These are phyloP conservation scores for Cavia aperea DNA, from an alignment of 2,113 vertebrate genomes.

Conservation along the genomic window DNA sequence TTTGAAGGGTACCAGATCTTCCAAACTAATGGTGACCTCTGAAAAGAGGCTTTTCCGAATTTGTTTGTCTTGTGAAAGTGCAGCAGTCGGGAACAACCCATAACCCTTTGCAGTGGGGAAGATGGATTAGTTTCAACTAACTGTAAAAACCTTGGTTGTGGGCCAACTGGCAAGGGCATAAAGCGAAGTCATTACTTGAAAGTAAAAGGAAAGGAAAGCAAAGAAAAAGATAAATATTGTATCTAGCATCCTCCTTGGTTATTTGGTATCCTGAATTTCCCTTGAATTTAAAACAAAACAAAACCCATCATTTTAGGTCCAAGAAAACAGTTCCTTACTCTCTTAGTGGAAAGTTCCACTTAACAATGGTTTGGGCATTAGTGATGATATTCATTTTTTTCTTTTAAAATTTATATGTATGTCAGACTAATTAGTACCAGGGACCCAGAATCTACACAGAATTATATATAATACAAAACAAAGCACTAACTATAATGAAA, in stretches of 20 bases:
- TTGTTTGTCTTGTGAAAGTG: conserved; percentile 51
- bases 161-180: conserved; percentile 50
- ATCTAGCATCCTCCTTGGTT: conserved; percentile 40
- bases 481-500: conserved; percentile 30
- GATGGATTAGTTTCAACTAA: conserved; percentile 44
- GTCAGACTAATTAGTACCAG: conserved; percentile 26
- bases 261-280: conserved; percentile 24
- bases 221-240: conserved; percentile 60
- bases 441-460: neutral
- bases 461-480: neutral
- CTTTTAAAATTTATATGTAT: neutral
- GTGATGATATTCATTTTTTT: neutral
- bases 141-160: conserved; percentile 39
- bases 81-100: neutral
- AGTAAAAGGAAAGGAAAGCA: conserved; percentile 49
- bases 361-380: neutral
- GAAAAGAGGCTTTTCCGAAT: conserved; percentile 31
- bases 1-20: conserved; percentile 28
- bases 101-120: conserved; percentile 35
- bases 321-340: conserved; percentile 19
- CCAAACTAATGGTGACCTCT: conserved; percentile 32
- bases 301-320: conserved; percentile 18
- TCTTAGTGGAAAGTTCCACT: conserved; percentile 9
- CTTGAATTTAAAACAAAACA: conserved; percentile 32
- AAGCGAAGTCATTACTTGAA: conserved; percentile 55